Evolutionary conservation across 2,113 vertebrate genomes (phyloP).

Genomic region (Mesembrinibis cayennensis): DNA sequence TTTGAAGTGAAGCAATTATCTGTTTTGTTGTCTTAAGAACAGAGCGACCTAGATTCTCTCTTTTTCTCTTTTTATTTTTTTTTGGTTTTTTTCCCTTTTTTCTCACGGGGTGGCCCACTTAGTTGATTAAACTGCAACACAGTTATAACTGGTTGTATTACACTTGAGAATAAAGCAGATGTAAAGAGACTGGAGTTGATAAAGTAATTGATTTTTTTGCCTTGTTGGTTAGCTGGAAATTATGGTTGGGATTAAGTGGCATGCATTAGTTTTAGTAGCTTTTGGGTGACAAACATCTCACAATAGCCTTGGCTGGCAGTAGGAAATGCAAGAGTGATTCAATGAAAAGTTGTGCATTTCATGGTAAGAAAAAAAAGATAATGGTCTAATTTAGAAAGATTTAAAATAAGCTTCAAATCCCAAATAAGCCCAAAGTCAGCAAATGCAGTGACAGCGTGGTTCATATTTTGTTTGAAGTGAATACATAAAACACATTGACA

Average conservation of each 20-base stretch:
- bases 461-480: background rate
- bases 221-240: background rate
- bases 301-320: background rate
- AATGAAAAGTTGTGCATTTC: background rate
- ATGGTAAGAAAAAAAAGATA: background rate
- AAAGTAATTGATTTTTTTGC: background rate
- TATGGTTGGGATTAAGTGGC: background rate
- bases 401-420: background rate
- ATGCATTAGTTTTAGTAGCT: background rate
- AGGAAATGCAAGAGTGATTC: background rate
- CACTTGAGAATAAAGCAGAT: background rate
- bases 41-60: background rate
- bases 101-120: background rate
- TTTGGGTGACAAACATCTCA: background rate
- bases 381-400: background rate
- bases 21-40: conserved; percentile 12
- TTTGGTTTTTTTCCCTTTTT: background rate
- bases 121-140: conserved; percentile 4
- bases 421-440: background rate
- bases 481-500: background rate
- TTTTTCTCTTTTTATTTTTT: background rate
- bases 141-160: background rate
- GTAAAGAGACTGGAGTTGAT: background rate
- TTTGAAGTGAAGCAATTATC: background rate
- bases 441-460: background rate